A percentile compares a stretch with the other conserved stretches of the same genome.
Evolutionary conservation across 1,140 invertebrate genomes (phyloP).

Genomic region (Camponotus pennsylvanicus): DNA sequence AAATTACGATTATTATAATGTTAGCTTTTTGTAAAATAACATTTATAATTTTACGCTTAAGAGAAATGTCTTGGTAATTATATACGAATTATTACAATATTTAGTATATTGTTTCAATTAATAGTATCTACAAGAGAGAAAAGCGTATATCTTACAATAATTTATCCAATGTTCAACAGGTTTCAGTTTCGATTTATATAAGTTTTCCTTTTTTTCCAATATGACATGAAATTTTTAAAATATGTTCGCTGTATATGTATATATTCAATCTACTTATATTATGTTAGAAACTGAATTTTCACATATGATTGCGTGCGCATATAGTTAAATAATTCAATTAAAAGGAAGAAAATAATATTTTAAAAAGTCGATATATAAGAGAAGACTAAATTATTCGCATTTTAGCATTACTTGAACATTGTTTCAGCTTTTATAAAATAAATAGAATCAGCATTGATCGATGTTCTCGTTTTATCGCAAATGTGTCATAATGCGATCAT

Average conservation of each 20-base stretch:
- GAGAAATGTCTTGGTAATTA: constrained; percentile 10
- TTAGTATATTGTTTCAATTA: constrained; percentile 18
- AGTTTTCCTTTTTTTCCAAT: not conserved
- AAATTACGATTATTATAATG: not conserved
- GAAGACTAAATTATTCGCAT: not conserved
- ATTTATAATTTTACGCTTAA: not conserved
- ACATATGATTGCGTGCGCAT: not conserved
- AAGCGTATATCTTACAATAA: not conserved
- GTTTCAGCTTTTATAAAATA: too few species aligned
- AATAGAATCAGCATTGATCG: not conserved
- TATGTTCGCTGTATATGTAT: not conserved
- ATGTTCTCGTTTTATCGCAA: not conserved
- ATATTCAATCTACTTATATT: constrained; percentile 1
- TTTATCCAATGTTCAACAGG: constrained; percentile 54
- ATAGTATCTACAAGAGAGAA: constrained; percentile 26
- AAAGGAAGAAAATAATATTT: not conserved
- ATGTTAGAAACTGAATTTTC: not conserved
- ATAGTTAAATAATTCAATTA: not conserved
- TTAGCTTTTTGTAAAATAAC: not conserved
- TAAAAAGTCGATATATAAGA: not conserved
- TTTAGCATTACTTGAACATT: not conserved
- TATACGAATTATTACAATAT: not conserved
- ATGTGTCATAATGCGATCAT: constrained; percentile 1
- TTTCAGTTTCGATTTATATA: constrained; percentile 33
- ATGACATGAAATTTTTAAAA: constrained; percentile 1